Conservation (phyloP, 2,113 vertebrate genomes). For the Corythornis cristatus region DNA sequence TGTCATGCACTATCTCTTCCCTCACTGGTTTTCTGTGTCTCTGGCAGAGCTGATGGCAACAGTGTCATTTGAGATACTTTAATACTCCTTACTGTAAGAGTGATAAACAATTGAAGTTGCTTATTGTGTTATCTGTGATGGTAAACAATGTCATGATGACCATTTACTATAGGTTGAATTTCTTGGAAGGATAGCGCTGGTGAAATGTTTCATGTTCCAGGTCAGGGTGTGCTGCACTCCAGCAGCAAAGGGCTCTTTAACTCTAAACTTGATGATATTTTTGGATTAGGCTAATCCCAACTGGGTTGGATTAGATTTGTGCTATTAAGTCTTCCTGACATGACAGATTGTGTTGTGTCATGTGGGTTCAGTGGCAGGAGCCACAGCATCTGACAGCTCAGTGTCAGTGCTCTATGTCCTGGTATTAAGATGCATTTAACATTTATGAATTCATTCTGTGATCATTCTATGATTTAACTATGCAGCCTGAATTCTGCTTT, state of each 20-base stretch:
- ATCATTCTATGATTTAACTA: not conserved
- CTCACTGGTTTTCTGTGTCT: not conserved
- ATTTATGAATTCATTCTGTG: not conserved
- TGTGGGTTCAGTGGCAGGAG: not conserved
- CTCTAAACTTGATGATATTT: not conserved
- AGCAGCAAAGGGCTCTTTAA: not conserved
- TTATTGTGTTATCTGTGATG: not conserved
- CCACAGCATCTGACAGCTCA: not conserved
- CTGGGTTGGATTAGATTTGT: not conserved
- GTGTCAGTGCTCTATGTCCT: not conserved
- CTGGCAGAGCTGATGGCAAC: not conserved
- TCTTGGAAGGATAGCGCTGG: not conserved
- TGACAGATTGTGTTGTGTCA: not conserved
- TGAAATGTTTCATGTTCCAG: not conserved
- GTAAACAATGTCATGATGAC: not conserved
- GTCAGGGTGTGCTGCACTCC: not conserved
- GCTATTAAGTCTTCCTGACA: not conserved
- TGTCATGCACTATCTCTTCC: not conserved
- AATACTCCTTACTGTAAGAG: not conserved
- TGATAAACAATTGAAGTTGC: no score
- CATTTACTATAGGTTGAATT: not conserved
- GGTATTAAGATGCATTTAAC: not conserved
- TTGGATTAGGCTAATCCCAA: not conserved
- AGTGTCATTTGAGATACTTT: not conserved
- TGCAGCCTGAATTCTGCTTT: slow-evolving; percentile 16